Conservation (phyloP, 1,140 invertebrate species). For the Agraylea sexmaculata region DNA sequence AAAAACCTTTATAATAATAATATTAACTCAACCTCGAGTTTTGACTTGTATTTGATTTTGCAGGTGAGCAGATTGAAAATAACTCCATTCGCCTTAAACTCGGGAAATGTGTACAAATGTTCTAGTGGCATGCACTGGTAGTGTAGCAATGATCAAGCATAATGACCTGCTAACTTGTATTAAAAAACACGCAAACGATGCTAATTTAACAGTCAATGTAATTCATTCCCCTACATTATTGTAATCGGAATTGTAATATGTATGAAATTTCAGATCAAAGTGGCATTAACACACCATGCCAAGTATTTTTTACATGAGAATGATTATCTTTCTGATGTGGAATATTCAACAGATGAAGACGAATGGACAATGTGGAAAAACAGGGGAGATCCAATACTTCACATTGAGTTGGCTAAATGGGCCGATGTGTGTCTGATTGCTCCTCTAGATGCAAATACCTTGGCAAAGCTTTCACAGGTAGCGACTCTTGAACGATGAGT, state of each 20-base stretch:
- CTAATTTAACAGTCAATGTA: constrained; percentile 1
- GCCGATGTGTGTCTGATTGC: constrained; percentile 89
- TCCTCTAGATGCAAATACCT: constrained; percentile 91
- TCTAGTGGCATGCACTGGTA: constrained; percentile 77
- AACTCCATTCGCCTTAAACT: too few relatives aligned
- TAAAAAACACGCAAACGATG: not conserved
- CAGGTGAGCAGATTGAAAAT: too few relatives aligned
- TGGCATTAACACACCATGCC: constrained; percentile 75
- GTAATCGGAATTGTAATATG: too few relatives aligned
- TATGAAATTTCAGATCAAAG: constrained; percentile 47
- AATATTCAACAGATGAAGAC: constrained; percentile 65
- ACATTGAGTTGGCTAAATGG: constrained; percentile 94
- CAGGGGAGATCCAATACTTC: constrained; percentile 79
- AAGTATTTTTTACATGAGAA: constrained; percentile 71
- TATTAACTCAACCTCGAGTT: too few relatives aligned
- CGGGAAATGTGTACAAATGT: constrained; percentile 50
- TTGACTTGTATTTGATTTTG: too few relatives aligned
- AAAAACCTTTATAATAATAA: too few relatives aligned
- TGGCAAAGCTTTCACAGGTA: constrained; percentile 84
- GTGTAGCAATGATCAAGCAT: constrained; percentile 83
- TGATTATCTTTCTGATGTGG: constrained; percentile 45
- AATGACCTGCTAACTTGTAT: constrained; percentile 17
- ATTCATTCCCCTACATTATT: not conserved
- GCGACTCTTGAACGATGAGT: constrained; percentile 4
- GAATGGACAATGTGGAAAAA: constrained; percentile 90